phyloP scores from a whole-genome alignment of 2,113 vertebrate species.

The Heptranchias perlo region DNA sequence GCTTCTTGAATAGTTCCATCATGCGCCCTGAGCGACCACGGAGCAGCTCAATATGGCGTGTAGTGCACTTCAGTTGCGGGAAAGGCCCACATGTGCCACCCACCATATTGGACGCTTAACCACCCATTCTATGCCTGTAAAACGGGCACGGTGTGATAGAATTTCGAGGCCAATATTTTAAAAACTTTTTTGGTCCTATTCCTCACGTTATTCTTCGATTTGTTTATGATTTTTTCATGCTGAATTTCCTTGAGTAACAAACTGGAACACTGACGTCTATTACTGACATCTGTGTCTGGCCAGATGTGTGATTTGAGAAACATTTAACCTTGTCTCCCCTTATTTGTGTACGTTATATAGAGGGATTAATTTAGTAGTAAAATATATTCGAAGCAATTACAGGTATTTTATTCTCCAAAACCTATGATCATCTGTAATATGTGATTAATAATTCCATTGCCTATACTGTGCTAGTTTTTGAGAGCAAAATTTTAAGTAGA shows the following conservation, averaged over 20 bases:
- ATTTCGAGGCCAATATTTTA: background rate
- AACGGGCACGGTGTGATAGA: background rate
- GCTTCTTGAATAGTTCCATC: too few relatives aligned
- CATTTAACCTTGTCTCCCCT: background rate
- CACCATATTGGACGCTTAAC: too few relatives aligned
- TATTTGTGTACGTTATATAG: background rate
- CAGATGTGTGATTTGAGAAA: constrained; percentile 9
- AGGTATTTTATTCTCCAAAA: background rate
- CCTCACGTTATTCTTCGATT: background rate
- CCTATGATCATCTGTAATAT: background rate
- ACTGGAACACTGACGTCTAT: constrained; percentile 17
- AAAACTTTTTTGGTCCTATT: background rate
- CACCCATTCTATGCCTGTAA: too few relatives aligned
- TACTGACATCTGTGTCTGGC: background rate
- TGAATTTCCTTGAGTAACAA: background rate
- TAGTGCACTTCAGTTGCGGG: too few relatives aligned
- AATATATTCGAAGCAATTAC: background rate
- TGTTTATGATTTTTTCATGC: background rate
- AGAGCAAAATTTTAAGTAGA: background rate
- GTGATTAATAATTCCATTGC: background rate
- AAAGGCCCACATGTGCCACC: too few relatives aligned
- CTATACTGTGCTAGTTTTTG: background rate
- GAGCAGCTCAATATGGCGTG: too few relatives aligned
- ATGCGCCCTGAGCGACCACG: too few relatives aligned
- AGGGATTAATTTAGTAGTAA: background rate